Percentiles rank a stretch among this genome's conserved stretches.
These are phyloP conservation scores for Podargus strigoides DNA, from an alignment of 2,797 vertebrate genomes.

Conservation along the genomic window DNA sequence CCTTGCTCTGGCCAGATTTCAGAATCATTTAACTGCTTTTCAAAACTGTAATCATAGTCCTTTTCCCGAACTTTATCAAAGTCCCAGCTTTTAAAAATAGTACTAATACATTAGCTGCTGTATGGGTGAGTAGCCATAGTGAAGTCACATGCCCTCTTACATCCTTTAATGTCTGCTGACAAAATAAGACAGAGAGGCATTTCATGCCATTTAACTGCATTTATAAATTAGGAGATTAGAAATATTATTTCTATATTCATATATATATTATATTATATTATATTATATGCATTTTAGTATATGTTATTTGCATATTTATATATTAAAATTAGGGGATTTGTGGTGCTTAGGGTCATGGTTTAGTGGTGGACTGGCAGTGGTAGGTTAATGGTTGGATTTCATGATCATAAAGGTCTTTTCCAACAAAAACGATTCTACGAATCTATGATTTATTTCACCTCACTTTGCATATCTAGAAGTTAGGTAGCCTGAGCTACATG, in stretches of 20 bases:
- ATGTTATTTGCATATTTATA: too few species aligned
- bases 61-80: background rate
- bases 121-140: background rate
- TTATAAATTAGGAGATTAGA: background rate
- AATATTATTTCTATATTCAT: too few species aligned
- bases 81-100: background rate
- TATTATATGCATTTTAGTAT: too few species aligned
- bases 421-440: too few species aligned
- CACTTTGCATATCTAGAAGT: background rate
- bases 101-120: background rate
- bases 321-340: background rate
- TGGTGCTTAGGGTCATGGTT: too few species aligned
- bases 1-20: background rate
- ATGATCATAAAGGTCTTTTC: too few species aligned
- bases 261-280: too few species aligned
- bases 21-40: background rate
- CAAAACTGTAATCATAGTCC: background rate
- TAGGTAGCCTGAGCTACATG: accelerated
- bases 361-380: too few species aligned
- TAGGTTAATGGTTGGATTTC: too few species aligned
- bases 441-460: too few species aligned
- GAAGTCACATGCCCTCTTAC: background rate
- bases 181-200: background rate
- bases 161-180: background rate
- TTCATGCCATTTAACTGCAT: background rate